Conservation (phyloP, 92 coral and sea anemone genomes). For the Epizoanthus illoricatus region DNA sequence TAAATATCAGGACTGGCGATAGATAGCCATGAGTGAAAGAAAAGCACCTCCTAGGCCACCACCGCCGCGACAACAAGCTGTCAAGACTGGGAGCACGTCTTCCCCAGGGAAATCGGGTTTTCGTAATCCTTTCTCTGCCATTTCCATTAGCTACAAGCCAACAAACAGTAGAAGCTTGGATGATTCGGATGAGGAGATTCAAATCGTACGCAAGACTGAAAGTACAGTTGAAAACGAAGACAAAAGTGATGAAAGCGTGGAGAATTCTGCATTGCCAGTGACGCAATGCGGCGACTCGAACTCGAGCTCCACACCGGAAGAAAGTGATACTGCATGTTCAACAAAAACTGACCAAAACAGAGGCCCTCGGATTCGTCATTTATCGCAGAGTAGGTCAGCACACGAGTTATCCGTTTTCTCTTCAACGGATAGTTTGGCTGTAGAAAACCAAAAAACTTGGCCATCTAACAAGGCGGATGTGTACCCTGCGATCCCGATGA, state of each 20-base stretch:
- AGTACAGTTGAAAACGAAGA: slow-evolving; percentile 27
- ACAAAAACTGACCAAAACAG: slow-evolving; percentile 18
- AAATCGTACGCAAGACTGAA: slow-evolving; percentile 75
- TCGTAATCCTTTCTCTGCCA: slow-evolving; percentile 67
- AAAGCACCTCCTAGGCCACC: slow-evolving; percentile 97
- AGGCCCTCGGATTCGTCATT: slow-evolving; percentile 10
- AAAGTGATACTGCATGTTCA: slow-evolving; percentile 19
- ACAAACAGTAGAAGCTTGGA: slow-evolving; percentile 54
- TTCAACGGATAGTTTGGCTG: slow-evolving; percentile 37
- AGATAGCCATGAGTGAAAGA: slow-evolving; percentile 67
- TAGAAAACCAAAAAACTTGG: slow-evolving; percentile 75
- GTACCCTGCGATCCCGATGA: slow-evolving; percentile 29
- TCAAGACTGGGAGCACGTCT: slow-evolving; percentile 47
- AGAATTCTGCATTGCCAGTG: slow-evolving; percentile 31
- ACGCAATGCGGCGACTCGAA: slow-evolving; percentile 54
- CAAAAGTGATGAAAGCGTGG: slow-evolving; percentile 28
- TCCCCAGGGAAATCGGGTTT: slow-evolving; percentile 58
- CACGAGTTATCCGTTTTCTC: slow-evolving; percentile 11
- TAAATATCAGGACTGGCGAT: slow-evolving; percentile 23
- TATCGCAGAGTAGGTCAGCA: slow-evolving; percentile 34
- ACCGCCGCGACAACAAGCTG: slow-evolving; percentile 65
- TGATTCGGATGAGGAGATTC: slow-evolving; percentile 97
- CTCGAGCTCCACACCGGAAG: slow-evolving; percentile 44
- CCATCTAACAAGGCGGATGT: slow-evolving; percentile 51
- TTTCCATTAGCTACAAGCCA: slow-evolving; percentile 91